phyloP scores from a whole-genome alignment of 2,113 vertebrate species.

The Campylorhamphus procurvoides region DNA sequence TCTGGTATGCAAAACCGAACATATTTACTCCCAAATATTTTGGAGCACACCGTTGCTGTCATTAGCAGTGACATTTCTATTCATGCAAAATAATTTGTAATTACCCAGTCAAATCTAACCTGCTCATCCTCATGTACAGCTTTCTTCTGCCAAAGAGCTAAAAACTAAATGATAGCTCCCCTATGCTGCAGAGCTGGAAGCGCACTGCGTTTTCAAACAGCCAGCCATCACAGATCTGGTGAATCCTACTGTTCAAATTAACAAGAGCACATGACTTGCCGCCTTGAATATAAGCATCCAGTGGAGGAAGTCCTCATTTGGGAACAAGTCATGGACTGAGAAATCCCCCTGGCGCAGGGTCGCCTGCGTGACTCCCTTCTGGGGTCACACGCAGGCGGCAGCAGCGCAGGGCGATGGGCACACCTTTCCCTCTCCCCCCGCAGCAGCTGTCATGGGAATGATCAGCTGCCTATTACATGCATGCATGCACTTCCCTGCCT shows the following conservation, averaged over 20 bases:
- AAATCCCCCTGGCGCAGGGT: background rate
- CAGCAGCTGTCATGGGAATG: conserved; percentile 85
- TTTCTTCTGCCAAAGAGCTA: conserved; percentile 15
- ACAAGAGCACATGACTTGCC: background rate
- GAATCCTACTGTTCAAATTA: conserved; percentile 7
- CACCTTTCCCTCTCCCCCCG: conserved; percentile 71
- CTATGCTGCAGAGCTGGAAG: background rate
- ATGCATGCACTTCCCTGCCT: conserved; percentile 84
- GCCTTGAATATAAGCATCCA: background rate
- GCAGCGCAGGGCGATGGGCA: conserved; percentile 48
- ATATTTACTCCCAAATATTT: background rate
- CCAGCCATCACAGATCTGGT: background rate
- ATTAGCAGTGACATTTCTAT: conserved; percentile 1
- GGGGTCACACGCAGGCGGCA: conserved; percentile 72
- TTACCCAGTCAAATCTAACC: conserved; percentile 34
- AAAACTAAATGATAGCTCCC: conserved; percentile 8
- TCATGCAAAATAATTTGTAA: conserved; percentile 24
- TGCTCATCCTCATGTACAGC: background rate
- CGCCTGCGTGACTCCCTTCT: conserved; percentile 47
- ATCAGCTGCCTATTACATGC: conserved; percentile 87
- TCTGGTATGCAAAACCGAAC: background rate
- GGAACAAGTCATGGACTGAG: conserved; percentile 5
- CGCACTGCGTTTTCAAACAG: background rate
- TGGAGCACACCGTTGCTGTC: background rate
- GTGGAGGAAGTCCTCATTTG: background rate